phyloP scores from a whole-genome alignment of 37 sponge, comb jelly and placozoan species.

The Diacarnus erythraeanus region DNA sequence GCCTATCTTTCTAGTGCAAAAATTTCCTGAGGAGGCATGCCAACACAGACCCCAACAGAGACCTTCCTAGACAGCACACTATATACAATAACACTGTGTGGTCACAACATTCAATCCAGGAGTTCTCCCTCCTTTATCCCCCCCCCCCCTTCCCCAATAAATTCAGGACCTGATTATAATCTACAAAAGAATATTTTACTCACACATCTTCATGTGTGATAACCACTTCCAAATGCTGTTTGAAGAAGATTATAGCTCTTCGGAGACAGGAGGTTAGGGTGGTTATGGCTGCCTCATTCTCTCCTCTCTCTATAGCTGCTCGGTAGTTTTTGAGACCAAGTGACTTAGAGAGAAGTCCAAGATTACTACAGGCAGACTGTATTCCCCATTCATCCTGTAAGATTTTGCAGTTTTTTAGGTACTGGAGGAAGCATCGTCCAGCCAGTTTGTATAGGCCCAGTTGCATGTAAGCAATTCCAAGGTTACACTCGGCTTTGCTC shows the following conservation, averaged over 20 bases:
- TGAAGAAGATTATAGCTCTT: slow-evolving; percentile 66
- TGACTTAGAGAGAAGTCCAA: slow-evolving; percentile 62
- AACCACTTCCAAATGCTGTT: slow-evolving; percentile 69
- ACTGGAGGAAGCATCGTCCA: slow-evolving; percentile 70
- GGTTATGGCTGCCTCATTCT: neutral
- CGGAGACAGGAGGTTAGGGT: slow-evolving; percentile 18
- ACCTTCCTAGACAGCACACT: too few relatives aligned
- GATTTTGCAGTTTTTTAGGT: slow-evolving; percentile 55
- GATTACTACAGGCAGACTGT: slow-evolving; percentile 65
- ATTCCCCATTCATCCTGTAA: slow-evolving; percentile 45
- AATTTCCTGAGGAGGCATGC: too few relatives aligned
- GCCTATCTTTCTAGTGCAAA: too few relatives aligned
- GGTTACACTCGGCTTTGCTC: slow-evolving; percentile 70
- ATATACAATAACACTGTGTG: too few relatives aligned
- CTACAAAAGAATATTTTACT: slow-evolving; percentile 7
- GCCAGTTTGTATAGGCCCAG: slow-evolving; percentile 63
- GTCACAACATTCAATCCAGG: too few relatives aligned
- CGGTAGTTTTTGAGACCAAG: slow-evolving; percentile 35
- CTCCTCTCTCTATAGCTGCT: slow-evolving; percentile 3
- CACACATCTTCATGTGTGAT: slow-evolving; percentile 51
- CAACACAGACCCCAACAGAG: too few relatives aligned
- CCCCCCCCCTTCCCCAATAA: too few relatives aligned
- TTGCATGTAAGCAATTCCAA: slow-evolving; percentile 67
- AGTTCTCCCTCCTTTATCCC: too few relatives aligned
- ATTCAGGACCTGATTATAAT: neutral